These are phyloP conservation scores for Crotophaga sulcirostris DNA, from an alignment of 2,113 vertebrate species.

Conservation along the genomic window DNA sequence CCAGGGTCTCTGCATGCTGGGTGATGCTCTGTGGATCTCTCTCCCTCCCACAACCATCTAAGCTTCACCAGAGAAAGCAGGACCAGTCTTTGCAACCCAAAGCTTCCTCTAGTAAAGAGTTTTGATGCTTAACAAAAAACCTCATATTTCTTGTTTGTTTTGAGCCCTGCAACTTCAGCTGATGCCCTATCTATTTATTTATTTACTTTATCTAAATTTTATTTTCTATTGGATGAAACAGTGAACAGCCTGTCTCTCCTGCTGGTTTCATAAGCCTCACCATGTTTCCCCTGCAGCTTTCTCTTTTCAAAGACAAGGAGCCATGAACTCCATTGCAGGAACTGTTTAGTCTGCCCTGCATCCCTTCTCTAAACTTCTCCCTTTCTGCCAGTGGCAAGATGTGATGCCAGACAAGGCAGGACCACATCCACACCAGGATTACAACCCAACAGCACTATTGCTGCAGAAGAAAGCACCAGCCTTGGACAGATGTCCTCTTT, in stretches of 20 bases:
- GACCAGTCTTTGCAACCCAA: neutral
- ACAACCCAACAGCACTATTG: neutral
- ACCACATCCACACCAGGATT: neutral
- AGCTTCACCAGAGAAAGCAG: neutral
- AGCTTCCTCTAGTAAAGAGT: neutral
- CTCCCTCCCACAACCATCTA: neutral
- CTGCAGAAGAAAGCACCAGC: neutral
- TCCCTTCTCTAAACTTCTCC: neutral
- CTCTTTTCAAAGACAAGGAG: neutral
- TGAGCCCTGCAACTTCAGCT: neutral
- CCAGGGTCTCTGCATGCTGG: neutral
- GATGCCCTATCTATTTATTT: neutral
- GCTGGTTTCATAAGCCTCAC: neutral
- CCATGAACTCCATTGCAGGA: neutral
- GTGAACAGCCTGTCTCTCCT: neutral
- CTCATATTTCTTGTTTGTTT: neutral
- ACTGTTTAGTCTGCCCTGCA: neutral
- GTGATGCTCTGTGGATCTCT: neutral
- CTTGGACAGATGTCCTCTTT: neutral
- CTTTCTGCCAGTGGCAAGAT: neutral
- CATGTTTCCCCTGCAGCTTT: neutral
- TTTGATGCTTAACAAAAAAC: neutral
- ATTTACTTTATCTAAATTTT: neutral
- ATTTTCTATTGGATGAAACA: neutral
- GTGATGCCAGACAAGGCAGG: neutral